Evolutionary conservation across 1,140 invertebrate genomes (phyloP), one percentile per base, ranked within the genome.

Genomic region (Heliconius congener): DNA sequence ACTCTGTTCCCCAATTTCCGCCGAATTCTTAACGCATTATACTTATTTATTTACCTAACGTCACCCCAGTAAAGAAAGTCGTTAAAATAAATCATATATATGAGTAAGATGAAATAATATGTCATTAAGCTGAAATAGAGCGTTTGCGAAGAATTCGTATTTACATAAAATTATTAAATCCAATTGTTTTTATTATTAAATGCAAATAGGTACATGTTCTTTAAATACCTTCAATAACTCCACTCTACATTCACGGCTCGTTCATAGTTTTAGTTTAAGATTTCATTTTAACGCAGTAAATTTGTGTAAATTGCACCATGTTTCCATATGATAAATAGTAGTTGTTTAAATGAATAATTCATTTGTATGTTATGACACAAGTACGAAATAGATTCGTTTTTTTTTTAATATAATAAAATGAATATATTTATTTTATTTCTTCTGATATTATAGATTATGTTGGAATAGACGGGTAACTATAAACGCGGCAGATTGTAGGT

Each of bases 231-330:
- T 18, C 27, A 66, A 66, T 16, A 66, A 66, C 5, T 66, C 27
- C 13, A 16, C 13, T 66, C 11, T 66, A 66, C 13, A 66, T 30
- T 30, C 60, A 5, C 23, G 9, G 55, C 27, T 13, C 13, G 60
- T 30, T 30, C 23, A 4, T 30, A 66, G 60, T 66, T 66, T 66
- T 30, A 66, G 60, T 66, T 66, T 66, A 66, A 37, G 60, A 66
- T 66, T 66, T 66, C 27, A 66, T 66, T 66, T 66, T 27, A 30
- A 66, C 23, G 60, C 60, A 66, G 60, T 66, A 66, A 66, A 66
- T 66, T 66, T 66, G 60, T 66, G 60, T 66, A 66, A 16, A 66
- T 27, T 66, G 60, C 27, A 66, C 60, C 27, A 30, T 66, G 60
- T 66, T 66, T 66, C 27, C 27, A 66, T 66, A 66, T 66, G 60